phyloP scores from a whole-genome alignment of 2,888 invertebrate species.

The Dendrolimus pini region DNA sequence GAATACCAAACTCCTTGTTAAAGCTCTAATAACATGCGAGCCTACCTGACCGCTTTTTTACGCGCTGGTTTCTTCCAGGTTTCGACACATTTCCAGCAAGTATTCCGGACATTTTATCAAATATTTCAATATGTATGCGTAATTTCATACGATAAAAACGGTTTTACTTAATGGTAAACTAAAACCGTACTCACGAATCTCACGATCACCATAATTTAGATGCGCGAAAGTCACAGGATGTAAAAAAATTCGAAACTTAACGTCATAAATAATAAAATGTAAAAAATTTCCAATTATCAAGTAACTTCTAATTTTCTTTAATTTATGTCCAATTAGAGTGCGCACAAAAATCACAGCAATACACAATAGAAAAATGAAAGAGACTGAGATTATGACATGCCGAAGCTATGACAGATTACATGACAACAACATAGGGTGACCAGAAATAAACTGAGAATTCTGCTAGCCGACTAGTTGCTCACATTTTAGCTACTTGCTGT shows the following conservation, averaged over 20 bases:
- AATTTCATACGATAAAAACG: slow-evolving; percentile 24
- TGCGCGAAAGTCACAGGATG: slow-evolving; percentile 25
- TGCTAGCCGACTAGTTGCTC: too few relatives aligned
- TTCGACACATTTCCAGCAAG: slow-evolving; percentile 61
- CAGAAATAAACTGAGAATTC: too few relatives aligned
- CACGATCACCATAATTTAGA: slow-evolving; percentile 42
- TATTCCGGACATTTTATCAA: slow-evolving; percentile 55
- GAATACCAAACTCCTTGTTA: slow-evolving; percentile 40
- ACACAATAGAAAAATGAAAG: slow-evolving; percentile 27
- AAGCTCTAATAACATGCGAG: slow-evolving; percentile 44
- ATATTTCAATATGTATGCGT: slow-evolving; percentile 21
- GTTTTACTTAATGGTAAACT: slow-evolving; percentile 38
- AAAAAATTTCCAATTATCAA: slow-evolving; percentile 15
- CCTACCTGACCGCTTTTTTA: slow-evolving; percentile 64
- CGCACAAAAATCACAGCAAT: slow-evolving; percentile 35
- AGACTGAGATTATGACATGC: slow-evolving; percentile 20
- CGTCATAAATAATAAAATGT: slow-evolving; percentile 2
- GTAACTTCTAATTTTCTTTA: slow-evolving; percentile 17
- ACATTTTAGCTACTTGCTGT: too few relatives aligned
- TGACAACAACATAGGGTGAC: not conserved
- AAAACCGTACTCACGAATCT: slow-evolving; percentile 45
- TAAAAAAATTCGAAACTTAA: slow-evolving; percentile 7
- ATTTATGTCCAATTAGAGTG: slow-evolving; percentile 13
- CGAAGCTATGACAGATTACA: slow-evolving; percentile 19
- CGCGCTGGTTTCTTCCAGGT: slow-evolving; percentile 49